A percentile compares a stretch with the other conserved stretches of the same genome.
Conservation (phyloP, 2,797 vertebrate genomes). For the Halcyon leucocephala region DNA sequence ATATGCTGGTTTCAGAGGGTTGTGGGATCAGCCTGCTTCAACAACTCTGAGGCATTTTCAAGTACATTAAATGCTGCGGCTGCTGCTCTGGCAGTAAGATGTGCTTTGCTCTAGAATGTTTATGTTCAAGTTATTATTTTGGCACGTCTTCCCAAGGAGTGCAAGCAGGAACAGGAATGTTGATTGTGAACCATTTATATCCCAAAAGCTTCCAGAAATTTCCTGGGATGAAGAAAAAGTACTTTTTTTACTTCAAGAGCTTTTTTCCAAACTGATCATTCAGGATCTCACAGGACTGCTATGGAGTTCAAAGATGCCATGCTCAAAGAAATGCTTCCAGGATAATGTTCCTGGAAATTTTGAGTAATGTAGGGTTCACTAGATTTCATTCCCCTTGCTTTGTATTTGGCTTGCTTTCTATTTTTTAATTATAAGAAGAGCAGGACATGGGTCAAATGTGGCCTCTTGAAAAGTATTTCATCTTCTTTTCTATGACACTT, state of each 20-base stretch:
- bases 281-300: neutral
- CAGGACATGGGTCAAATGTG: neutral
- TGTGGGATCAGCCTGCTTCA: conserved; percentile 4
- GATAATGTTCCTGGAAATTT: neutral
- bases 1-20: conserved; percentile 16
- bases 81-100: conserved; percentile 37
- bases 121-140: conserved; percentile 41
- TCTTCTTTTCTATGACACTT: neutral
- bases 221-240: conserved; percentile 1
- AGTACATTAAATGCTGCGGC: neutral
- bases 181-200: neutral
- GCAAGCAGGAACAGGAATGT: conserved; percentile 43
- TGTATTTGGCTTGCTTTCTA: neutral
- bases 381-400: neutral
- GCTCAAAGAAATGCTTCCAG: neutral
- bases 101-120: conserved; percentile 18
- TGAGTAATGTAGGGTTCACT: neutral
- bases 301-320: neutral
- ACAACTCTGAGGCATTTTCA: conserved; percentile 30
- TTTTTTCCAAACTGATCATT: neutral
- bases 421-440: neutral
- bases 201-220: conserved; percentile 22
- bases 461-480: neutral
- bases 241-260: neutral
- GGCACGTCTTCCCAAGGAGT: neutral